Evolutionary conservation across 2,797 vertebrate genomes (phyloP).

Genomic region (Rhinichthys osculus): DNA sequence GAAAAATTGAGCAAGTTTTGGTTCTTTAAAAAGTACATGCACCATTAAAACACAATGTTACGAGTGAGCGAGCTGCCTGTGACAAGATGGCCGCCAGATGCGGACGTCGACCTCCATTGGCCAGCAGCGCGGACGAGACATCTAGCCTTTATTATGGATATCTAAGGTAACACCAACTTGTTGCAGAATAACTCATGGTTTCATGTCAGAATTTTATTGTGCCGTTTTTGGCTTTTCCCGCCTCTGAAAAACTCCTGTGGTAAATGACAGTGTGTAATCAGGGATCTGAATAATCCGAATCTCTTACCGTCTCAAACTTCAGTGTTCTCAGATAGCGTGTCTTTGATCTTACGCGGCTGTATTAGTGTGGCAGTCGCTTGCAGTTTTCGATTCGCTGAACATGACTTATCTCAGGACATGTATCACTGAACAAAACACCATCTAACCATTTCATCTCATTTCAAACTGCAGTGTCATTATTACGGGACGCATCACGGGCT

Average conservation of each 20-base stretch:
- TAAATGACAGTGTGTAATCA: not conserved
- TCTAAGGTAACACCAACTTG: no score
- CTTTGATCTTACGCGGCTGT: not conserved
- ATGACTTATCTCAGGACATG: conserved; percentile 5
- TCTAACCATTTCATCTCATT: not conserved
- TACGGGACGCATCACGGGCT: not conserved
- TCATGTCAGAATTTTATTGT: no score
- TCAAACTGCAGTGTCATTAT: not conserved
- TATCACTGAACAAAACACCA: conserved; percentile 12
- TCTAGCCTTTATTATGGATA: no score
- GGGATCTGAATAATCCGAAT: conserved; percentile 1
- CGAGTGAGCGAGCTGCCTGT: no score
- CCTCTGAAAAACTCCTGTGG: not conserved
- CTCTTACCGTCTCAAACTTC: not conserved
- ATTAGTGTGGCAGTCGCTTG: not conserved
- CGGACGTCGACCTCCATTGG: no score
- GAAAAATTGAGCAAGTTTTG: no score
- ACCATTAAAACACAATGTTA: no score
- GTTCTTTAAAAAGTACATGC: no score
- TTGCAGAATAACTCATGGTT: no score
- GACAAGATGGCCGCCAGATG: no score
- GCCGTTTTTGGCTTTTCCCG: not conserved
- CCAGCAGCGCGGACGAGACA: no score
- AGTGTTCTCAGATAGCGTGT: not conserved
- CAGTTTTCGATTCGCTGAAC: not conserved